Evolutionary conservation across 2,888 invertebrate species (phyloP).

Genomic region (Aradus depressus): DNA sequence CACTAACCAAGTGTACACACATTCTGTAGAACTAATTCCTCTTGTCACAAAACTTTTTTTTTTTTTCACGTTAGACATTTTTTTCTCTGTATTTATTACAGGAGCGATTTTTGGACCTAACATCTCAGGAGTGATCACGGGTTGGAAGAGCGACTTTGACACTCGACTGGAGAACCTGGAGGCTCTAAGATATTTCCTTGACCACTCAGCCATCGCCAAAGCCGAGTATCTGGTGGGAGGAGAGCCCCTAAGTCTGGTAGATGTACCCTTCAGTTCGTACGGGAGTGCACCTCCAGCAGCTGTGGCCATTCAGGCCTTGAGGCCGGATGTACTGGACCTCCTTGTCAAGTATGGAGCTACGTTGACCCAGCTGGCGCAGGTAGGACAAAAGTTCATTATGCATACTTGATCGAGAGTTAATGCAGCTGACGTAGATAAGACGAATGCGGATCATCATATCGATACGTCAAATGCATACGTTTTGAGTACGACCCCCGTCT

Average conservation of each 20-base stretch:
- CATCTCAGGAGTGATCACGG: constrained; percentile 63
- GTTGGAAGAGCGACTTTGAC: constrained; percentile 78
- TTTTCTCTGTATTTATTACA: constrained; percentile 36
- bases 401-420: too few species aligned
- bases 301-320: constrained; percentile 60
- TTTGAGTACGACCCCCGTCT: too few species aligned
- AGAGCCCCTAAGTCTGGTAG: constrained; percentile 48
- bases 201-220: constrained; percentile 58
- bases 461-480: too few species aligned
- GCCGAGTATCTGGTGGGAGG: constrained; percentile 40
- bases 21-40: too few species aligned
- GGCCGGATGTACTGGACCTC: constrained; percentile 62
- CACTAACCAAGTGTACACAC: too few species aligned
- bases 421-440: too few species aligned
- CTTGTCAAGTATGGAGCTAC: constrained; percentile 44
- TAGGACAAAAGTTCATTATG: too few species aligned
- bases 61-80: too few species aligned
- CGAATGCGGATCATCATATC: too few species aligned
- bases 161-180: constrained; percentile 61
- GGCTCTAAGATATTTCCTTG: constrained; percentile 63
- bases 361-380: constrained; percentile 6
- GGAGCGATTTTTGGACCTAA: constrained; percentile 72
- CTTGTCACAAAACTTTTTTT: too few species aligned
- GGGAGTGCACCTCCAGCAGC: constrained; percentile 60
- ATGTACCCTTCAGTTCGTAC: constrained; percentile 72